A percentile compares a stretch with the other conserved stretches of the same genome.
phyloP scores from a whole-genome alignment of 2,113 vertebrate genomes.

The Oncorhynchus kisutch region DNA sequence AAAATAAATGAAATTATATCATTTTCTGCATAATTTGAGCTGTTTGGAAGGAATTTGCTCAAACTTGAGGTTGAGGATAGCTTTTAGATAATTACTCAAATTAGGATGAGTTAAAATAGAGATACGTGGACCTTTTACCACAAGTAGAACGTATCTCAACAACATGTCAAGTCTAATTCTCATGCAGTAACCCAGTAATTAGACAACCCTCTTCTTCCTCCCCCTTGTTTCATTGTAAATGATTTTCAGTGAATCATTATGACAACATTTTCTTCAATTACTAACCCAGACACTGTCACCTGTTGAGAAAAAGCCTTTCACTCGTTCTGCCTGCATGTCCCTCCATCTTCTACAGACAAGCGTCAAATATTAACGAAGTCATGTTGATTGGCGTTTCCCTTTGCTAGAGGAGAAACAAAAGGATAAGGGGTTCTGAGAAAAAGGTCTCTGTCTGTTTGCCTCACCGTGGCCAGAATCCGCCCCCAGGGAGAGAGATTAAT shows the following conservation, averaged over 20 bases:
- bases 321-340: neutral
- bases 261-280: conserved; percentile 4
- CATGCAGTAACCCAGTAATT: conserved; percentile 4
- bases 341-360: neutral
- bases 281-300: neutral
- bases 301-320: neutral
- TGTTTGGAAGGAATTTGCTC: too few relatives aligned
- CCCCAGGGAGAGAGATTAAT: conserved; percentile 38
- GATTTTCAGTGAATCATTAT: conserved; percentile 4
- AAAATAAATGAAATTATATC: neutral
- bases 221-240: conserved; percentile 4
- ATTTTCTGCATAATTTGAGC: neutral
- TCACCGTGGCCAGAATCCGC: conserved; percentile 4
- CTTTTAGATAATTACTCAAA: neutral
- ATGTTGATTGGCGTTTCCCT: conserved; percentile 6
- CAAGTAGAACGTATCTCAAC: neutral
- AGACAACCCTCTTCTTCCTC: neutral
- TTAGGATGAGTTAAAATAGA: neutral
- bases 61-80: neutral
- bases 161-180: neutral
- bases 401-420: neutral
- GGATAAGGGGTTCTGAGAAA: neutral
- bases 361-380: conserved; percentile 6
- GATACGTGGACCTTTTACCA: neutral
- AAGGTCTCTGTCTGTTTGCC: conserved; percentile 9